These are phyloP conservation scores for Polylopha cassiicola DNA, from an alignment of 2,888 invertebrate genomes.

Conservation along the genomic window DNA sequence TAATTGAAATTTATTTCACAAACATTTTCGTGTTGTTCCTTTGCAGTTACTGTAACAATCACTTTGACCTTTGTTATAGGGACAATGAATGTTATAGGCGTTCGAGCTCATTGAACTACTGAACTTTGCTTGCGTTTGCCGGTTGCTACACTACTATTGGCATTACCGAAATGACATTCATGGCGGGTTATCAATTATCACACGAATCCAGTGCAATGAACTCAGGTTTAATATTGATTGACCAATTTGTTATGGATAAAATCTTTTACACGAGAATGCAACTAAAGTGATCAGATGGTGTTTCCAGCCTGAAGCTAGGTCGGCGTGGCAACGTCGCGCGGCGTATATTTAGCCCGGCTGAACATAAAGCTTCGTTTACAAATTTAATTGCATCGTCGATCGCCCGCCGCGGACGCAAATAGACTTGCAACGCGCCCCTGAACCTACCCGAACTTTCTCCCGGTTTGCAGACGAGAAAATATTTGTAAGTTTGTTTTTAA, in stretches of 20 bases:
- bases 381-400: conserved; percentile 75
- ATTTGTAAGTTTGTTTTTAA: conserved; percentile 45
- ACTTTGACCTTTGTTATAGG: conserved; percentile 54
- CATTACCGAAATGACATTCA: conserved; percentile 42
- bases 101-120: conserved; percentile 60
- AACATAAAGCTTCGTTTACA: conserved; percentile 70
- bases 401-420: conserved; percentile 71
- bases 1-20: conserved; percentile 30
- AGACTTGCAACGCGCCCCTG: conserved; percentile 65
- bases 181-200: conserved; percentile 31
- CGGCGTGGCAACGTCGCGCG: conserved; percentile 53
- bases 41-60: conserved; percentile 27
- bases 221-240: too few species aligned
- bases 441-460: conserved; percentile 72
- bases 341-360: conserved; percentile 59
- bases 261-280: too few species aligned
- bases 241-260: too few species aligned
- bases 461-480: conserved; percentile 39
- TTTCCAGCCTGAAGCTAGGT: conserved; percentile 30
- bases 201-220: conserved; percentile 30
- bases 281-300: conserved; percentile 39
- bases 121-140: conserved; percentile 59
- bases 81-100: conserved; percentile 58
- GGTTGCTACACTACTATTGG: conserved; percentile 53
- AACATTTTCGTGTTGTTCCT: conserved; percentile 19